These are phyloP conservation scores for Trigoniulus corallinus DNA, from an alignment of 1,140 invertebrate species.

Conservation along the genomic window DNA sequence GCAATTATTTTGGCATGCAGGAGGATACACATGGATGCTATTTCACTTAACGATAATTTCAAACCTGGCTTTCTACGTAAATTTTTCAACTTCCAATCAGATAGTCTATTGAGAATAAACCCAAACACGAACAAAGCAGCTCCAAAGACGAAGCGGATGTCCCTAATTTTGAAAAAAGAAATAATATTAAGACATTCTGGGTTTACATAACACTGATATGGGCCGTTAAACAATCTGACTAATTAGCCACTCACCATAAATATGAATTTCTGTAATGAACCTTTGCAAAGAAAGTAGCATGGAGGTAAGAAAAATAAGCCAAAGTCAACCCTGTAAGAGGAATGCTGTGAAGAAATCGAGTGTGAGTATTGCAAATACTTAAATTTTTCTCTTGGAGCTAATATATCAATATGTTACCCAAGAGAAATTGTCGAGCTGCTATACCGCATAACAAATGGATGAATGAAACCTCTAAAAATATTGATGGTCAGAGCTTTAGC, in stretches of 20 bases:
- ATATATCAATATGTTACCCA: neutral
- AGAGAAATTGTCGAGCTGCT: neutral
- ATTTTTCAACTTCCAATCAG: neutral
- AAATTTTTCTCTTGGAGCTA: neutral
- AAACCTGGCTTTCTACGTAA: neutral
- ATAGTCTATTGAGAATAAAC: neutral
- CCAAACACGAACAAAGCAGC: neutral
- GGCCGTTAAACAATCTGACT: too few species aligned
- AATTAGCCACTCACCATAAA: neutral
- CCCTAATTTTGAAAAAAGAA: too few species aligned
- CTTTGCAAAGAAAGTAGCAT: neutral
- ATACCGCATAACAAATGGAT: neutral
- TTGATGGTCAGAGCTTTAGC: neutral
- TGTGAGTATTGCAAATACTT: neutral
- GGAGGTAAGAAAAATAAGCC: neutral
- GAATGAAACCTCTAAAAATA: neutral
- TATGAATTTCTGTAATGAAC: neutral
- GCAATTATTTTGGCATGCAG: neutral
- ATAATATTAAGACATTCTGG: too few species aligned
- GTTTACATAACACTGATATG: too few species aligned
- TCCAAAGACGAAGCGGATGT: neutral
- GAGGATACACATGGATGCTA: too few species aligned
- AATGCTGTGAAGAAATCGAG: neutral
- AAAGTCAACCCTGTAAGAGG: neutral
- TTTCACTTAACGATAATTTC: neutral